A percentile compares a stretch with the other conserved stretches of the same genome.
Evolutionary conservation across 2,797 vertebrate genomes (phyloP).

Genomic region (Siniperca undulata): DNA sequence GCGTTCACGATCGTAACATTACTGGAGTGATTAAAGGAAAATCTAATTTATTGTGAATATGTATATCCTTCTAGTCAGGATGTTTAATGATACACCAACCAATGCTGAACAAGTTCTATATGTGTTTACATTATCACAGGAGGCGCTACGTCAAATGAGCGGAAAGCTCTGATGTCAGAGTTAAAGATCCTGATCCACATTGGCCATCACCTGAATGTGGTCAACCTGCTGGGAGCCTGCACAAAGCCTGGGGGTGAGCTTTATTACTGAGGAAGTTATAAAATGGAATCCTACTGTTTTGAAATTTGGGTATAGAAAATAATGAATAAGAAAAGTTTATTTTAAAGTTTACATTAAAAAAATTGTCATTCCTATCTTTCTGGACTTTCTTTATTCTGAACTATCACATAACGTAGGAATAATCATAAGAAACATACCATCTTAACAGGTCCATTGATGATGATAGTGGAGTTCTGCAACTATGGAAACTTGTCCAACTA

Average conservation of each 20-base stretch:
- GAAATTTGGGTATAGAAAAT: not conserved
- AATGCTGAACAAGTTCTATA: not conserved
- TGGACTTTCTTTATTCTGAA: not conserved
- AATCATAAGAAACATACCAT: constrained; percentile 10
- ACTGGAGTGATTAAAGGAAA: not conserved
- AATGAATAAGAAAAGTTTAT: not conserved
- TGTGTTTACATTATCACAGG: constrained; percentile 80
- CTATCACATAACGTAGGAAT: not conserved
- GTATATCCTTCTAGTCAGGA: not conserved
- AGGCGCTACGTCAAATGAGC: constrained; percentile 93
- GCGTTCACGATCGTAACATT: constrained; percentile 2
- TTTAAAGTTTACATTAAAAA: too few species aligned
- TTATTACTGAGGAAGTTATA: not conserved
- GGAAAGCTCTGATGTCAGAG: constrained; percentile 96
- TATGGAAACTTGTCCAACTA: constrained; percentile 96
- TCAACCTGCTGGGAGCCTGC: constrained; percentile 95
- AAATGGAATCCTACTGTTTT: not conserved
- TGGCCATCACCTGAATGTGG: constrained; percentile 96
- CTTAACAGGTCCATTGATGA: constrained; percentile 91
- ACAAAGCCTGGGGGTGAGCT: constrained; percentile 94
- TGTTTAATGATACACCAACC: not conserved
- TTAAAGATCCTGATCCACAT: constrained; percentile 97
- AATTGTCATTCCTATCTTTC: not conserved
- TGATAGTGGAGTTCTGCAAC: constrained; percentile 97
- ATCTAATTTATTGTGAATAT: not conserved